These are phyloP conservation scores for Lytechinus pictus DNA, from an alignment of 35 echinoderm and acorn worm genomes.

Conservation along the genomic window DNA sequence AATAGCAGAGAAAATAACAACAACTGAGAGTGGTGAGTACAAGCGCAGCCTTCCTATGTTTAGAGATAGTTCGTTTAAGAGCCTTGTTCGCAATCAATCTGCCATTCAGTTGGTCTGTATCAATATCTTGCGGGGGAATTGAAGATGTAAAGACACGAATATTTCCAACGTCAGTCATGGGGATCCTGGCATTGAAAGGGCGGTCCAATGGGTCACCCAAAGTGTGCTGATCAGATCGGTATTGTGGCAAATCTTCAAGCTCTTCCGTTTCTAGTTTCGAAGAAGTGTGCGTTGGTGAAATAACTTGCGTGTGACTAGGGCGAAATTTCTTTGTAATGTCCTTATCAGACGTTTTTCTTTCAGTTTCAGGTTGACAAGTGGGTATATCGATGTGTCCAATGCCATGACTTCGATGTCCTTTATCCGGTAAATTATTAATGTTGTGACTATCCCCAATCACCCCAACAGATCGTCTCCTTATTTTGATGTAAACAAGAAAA, in stretches of 20 bases:
- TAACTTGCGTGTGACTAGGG: neutral
- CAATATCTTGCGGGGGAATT: neutral
- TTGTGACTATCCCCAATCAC: neutral
- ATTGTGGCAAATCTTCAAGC: neutral
- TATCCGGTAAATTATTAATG: neutral
- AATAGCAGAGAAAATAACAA: slow-evolving; percentile 25
- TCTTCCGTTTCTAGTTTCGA: neutral
- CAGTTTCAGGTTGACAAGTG: too few species aligned
- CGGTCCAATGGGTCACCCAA: neutral
- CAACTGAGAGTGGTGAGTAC: slow-evolving; percentile 29
- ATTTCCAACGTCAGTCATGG: neutral
- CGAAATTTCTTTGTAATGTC: neutral
- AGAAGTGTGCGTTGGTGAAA: neutral
- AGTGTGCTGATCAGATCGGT: neutral
- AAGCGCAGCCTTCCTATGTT: slow-evolving; percentile 43
- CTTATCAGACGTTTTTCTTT: neutral
- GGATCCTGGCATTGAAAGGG: neutral
- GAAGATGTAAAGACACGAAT: neutral
- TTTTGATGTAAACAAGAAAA: slow-evolving; percentile 38
- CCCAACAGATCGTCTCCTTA: neutral
- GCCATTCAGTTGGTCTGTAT: neutral
- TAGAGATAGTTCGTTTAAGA: neutral
- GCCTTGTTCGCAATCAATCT: neutral
- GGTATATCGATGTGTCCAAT: neutral
- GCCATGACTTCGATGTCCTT: neutral